phyloP scores from a whole-genome alignment of 1,140 invertebrate genomes.

The Heliothis subflexa region DNA sequence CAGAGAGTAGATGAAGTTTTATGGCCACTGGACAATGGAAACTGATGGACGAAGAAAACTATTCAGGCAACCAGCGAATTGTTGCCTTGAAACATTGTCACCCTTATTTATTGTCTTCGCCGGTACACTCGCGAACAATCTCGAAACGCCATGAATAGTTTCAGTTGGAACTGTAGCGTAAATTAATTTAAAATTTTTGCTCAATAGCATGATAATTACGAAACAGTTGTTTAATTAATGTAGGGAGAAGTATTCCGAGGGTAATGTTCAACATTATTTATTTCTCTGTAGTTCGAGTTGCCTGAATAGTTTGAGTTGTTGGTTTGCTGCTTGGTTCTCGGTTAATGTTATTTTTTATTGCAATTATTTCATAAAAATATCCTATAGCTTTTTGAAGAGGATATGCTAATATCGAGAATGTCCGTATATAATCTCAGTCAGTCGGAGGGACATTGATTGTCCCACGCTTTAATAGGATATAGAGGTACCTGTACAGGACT shows the following conservation, averaged over 20 bases:
- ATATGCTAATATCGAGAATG: no score
- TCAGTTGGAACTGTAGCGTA: conserved; percentile 6
- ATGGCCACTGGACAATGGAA: conserved; percentile 4
- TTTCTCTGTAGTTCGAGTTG: conserved; percentile 1
- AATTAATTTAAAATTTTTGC: conserved; percentile 35
- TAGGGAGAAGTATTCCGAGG: conserved; percentile 6
- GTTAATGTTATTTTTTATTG: not conserved
- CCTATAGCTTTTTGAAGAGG: no score
- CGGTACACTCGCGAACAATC: not conserved
- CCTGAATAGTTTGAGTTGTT: not conserved
- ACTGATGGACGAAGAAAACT: conserved; percentile 45
- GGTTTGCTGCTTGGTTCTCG: no score
- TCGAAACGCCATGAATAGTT: conserved; percentile 23
- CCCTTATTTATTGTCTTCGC: conserved; percentile 13
- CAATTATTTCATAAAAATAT: no score
- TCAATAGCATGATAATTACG: conserved; percentile 20
- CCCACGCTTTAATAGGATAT: not conserved
- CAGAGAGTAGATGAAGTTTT: not conserved
- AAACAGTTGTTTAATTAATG: conserved; percentile 34
- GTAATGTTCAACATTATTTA: conserved; percentile 28
- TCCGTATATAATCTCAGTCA: no score
- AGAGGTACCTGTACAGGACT: no score
- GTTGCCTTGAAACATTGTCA: not conserved
- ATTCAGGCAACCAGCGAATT: conserved; percentile 34
- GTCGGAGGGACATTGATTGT: no score